Evolutionary conservation across 2,888 invertebrate genomes (phyloP), one percentile per base, ranked within the genome.

Genomic region (Isoperla grammatica): DNA sequence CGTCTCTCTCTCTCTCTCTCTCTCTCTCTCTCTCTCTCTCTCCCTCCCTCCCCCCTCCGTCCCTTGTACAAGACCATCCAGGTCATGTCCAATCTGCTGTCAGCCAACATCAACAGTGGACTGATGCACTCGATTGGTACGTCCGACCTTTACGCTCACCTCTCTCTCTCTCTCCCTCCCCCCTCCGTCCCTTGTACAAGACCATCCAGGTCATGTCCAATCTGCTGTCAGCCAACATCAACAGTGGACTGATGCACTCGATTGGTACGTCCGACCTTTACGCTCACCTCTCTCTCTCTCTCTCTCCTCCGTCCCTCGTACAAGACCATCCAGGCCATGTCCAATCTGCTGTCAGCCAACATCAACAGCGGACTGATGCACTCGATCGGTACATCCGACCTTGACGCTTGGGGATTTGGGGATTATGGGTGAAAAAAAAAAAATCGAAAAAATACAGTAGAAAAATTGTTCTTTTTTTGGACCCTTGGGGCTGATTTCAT

Each of bases 171-270:
- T 13, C 13, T 29, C n/a, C n/a, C n/a, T n/a, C n/a, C n/a, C n/a
- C n/a, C n/a, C n/a, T n/a, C n/a, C n/a, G n/a, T n/a, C n/a, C n/a
- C n/a, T n/a, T n/a, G n/a, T n/a, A 92, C 72, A 91, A 95, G 22
- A 97, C 97, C 0, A 95, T 98, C 69, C 95, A 95, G 72, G 96
- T 97, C 17, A 97, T 98, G 97, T 96, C 96, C 0, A 97, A 97
- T 76, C 77, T 98, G 55, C 82, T 98, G 20, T 95, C 95, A 62
- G 97, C 98, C 9, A 98, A 98, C 71, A 97, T 98, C 63, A 97
- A 98, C 74, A 95, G 95, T 42, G 98, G 98, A 0, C 80, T 98
- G 9, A 96, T 96, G 94, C 96, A 97, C 75, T 95, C 96, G 29
- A 95, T 98, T 68, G 90, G 91, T 88, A 73, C 75, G 73, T 65